Percentiles rank a stretch among this genome's conserved stretches.
Conservation (phyloP, 2,888 invertebrate genomes). For the Plagodis pulveraria region DNA sequence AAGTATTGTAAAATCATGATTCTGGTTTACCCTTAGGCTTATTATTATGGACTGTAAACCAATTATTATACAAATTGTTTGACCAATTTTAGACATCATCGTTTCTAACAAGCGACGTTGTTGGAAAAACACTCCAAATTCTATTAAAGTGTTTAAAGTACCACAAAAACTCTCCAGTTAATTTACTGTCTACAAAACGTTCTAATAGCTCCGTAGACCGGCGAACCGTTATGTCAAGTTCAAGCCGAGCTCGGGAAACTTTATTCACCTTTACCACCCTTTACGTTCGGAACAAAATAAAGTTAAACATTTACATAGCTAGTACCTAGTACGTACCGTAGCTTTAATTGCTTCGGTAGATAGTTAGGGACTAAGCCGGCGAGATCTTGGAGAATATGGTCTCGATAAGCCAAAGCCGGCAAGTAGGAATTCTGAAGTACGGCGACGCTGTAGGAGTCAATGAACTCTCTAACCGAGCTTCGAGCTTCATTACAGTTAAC, state of each 20-base stretch:
- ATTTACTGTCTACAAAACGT: slow-evolving; percentile 4
- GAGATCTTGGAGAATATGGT: slow-evolving; percentile 33
- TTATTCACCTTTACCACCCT: slow-evolving; percentile 31
- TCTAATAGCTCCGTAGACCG: slow-evolving; percentile 22
- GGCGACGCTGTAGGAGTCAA: not conserved
- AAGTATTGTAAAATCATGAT: no score
- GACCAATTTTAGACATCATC: no score
- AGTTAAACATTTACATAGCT: slow-evolving; percentile 37
- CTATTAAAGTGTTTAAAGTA: not conserved
- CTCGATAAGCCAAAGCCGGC: slow-evolving; percentile 27
- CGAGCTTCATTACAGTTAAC: not conserved
- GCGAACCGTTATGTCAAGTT: slow-evolving; percentile 32
- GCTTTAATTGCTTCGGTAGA: slow-evolving; percentile 36
- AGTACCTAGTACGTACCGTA: slow-evolving; percentile 18
- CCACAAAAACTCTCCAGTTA: not conserved
- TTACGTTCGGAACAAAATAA: slow-evolving; percentile 28
- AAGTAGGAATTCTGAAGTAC: slow-evolving; percentile 1
- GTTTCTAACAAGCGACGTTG: not conserved
- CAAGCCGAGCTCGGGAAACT: slow-evolving; percentile 18
- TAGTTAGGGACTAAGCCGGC: slow-evolving; percentile 30
- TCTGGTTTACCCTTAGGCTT: no score
- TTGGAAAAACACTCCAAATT: not conserved
- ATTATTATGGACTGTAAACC: no score
- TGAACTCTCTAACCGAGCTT: no score
- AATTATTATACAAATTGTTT: no score